Conservation (phyloP, 2,888 invertebrate species). For the Epinotia nisella region DNA sequence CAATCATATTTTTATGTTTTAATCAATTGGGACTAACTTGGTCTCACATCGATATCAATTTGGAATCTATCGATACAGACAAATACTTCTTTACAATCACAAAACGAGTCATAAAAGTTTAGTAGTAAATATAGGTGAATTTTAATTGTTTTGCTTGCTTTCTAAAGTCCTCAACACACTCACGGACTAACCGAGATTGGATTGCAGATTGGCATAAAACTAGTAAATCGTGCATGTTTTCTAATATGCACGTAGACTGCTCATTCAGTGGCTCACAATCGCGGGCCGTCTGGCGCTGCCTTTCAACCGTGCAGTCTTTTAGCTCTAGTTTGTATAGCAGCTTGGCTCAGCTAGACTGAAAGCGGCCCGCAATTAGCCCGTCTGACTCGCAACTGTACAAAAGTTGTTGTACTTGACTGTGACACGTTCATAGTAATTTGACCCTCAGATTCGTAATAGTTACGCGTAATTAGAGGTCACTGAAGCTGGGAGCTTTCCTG, state of each 20-base stretch:
- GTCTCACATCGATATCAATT: not conserved
- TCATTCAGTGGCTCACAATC: conserved; percentile 54
- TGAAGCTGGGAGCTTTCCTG: too few relatives aligned
- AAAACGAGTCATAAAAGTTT: not conserved
- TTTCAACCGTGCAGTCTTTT: conserved; percentile 61
- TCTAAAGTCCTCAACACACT: too few relatives aligned
- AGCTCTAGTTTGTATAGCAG: conserved; percentile 60
- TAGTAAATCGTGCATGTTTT: conserved; percentile 4
- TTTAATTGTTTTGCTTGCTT: not conserved
- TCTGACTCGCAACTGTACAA: conserved; percentile 47
- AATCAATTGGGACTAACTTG: not conserved
- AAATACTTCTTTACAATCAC: not conserved
- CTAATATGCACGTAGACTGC: conserved; percentile 18
- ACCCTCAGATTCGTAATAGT: not conserved
- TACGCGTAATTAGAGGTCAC: not conserved
- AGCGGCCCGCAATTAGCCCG: conserved; percentile 72
- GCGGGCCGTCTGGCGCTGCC: conserved; percentile 59
- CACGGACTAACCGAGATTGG: not conserved
- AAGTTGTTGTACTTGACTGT: conserved; percentile 1
- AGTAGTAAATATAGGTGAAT: not conserved
- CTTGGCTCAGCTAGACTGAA: conserved; percentile 61
- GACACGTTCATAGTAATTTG: not conserved
- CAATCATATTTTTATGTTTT: not conserved
- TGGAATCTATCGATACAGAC: not conserved
- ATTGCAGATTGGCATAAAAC: not conserved